phyloP scores from a whole-genome alignment of 2,113 vertebrate species.

The Columba janthina region DNA sequence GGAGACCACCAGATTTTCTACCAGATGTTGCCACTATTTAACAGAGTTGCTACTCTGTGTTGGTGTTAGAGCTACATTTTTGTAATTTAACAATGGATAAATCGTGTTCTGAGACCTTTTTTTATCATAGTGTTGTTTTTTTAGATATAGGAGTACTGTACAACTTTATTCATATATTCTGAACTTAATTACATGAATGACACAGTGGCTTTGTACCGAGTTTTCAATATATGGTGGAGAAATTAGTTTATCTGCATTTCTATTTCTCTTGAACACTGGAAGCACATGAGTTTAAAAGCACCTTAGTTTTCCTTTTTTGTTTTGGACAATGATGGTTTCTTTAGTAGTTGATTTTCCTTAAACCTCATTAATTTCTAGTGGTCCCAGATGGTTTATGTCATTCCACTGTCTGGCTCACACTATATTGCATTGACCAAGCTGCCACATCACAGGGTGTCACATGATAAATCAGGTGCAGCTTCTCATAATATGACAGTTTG shows the following conservation, averaged over 20 bases:
- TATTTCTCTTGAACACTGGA: not conserved
- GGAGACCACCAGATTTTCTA: not conserved
- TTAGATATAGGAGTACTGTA: not conserved
- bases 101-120: not conserved
- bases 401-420: not conserved
- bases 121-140: not conserved
- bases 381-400: not conserved
- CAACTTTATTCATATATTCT: not conserved
- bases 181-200: not conserved
- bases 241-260: not conserved
- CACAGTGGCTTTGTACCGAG: not conserved
- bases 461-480: not conserved
- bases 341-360: not conserved
- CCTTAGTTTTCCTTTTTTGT: not conserved
- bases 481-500: not conserved
- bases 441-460: not conserved
- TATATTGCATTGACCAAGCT: not conserved
- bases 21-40: not conserved
- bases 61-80: not conserved
- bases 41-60: not conserved
- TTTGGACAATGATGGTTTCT: not conserved
- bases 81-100: not conserved
- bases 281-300: not conserved
- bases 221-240: not conserved
- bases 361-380: not conserved